These are phyloP conservation scores for Trichonephila inaurata DNA, from an alignment of 1,140 invertebrate species.

Conservation along the genomic window DNA sequence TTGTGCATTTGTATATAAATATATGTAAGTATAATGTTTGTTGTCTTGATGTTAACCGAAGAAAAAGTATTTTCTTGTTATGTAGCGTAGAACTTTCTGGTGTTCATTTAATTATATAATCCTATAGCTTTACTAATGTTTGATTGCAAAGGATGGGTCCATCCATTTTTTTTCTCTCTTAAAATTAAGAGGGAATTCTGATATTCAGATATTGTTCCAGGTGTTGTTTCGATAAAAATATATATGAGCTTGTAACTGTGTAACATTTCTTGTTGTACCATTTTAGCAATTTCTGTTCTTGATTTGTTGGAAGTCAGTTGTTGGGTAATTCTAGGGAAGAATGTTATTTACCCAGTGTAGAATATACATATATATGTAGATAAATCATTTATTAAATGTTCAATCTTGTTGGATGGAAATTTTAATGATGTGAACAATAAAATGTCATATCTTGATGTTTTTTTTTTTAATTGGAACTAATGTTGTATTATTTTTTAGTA, in stretches of 20 bases:
- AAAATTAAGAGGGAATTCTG: not conserved
- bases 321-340: constrained; percentile 12
- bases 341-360: constrained; percentile 16
- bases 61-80: constrained; percentile 45
- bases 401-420: constrained; percentile 33
- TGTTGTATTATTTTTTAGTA: no score
- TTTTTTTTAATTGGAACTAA: not conserved
- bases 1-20: constrained; percentile 33
- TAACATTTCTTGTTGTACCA: constrained; percentile 20
- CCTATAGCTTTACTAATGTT: constrained; percentile 39
- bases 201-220: constrained; percentile 27
- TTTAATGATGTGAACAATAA: constrained; percentile 49
- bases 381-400: constrained; percentile 39
- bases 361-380: not conserved
- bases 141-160: constrained; percentile 31
- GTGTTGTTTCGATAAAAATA: constrained; percentile 18
- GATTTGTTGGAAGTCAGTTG: not conserved
- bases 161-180: not conserved
- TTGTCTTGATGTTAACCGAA: not conserved
- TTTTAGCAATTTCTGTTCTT: constrained; percentile 18
- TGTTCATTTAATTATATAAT: constrained; percentile 10
- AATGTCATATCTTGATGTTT: constrained; percentile 39
- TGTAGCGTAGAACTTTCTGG: not conserved
- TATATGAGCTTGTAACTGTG: constrained; percentile 42
- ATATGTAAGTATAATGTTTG: not conserved